A percentile compares a stretch with the other conserved stretches of the same genome.
Conservation (phyloP, 2,888 invertebrate genomes). For the Himalopsyche tibetana region DNA sequence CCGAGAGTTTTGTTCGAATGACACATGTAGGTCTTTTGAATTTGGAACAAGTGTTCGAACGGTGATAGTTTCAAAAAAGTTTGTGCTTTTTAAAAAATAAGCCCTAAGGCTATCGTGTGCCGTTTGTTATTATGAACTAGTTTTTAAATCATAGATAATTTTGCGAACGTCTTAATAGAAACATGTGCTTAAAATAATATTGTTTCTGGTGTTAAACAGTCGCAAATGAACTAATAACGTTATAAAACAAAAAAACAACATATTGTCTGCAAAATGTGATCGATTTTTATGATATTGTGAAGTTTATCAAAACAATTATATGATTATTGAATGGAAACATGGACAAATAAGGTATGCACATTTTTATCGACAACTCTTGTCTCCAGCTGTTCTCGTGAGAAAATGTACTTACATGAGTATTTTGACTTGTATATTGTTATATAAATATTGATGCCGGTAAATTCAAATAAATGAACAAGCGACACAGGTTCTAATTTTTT, state of each 20-base stretch:
- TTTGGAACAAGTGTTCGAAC: slow-evolving; percentile 44
- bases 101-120: slow-evolving; percentile 32
- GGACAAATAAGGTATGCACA: slow-evolving; percentile 15
- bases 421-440: neutral
- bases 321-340: neutral
- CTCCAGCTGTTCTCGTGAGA: slow-evolving; percentile 8
- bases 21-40: slow-evolving; percentile 46
- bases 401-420: neutral
- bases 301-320: slow-evolving; percentile 2
- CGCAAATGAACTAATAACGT: neutral
- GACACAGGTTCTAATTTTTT: neutral
- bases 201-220: neutral
- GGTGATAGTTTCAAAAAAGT: slow-evolving; percentile 27
- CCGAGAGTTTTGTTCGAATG: slow-evolving; percentile 47
- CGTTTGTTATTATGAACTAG: slow-evolving; percentile 34
- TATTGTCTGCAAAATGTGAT: neutral
- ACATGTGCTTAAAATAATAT: slow-evolving; percentile 35
- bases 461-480: neutral
- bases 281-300: neutral
- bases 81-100: slow-evolving; percentile 24
- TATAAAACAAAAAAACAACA: neutral
- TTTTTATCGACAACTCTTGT: neutral
- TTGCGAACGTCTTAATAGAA: slow-evolving; percentile 22
- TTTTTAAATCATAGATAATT: slow-evolving; percentile 28
- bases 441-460: too few relatives aligned